Percentiles rank a stretch among this genome's conserved stretches.
Evolutionary conservation across 2,888 invertebrate genomes (phyloP).

Genomic region (Gari tellinella): DNA sequence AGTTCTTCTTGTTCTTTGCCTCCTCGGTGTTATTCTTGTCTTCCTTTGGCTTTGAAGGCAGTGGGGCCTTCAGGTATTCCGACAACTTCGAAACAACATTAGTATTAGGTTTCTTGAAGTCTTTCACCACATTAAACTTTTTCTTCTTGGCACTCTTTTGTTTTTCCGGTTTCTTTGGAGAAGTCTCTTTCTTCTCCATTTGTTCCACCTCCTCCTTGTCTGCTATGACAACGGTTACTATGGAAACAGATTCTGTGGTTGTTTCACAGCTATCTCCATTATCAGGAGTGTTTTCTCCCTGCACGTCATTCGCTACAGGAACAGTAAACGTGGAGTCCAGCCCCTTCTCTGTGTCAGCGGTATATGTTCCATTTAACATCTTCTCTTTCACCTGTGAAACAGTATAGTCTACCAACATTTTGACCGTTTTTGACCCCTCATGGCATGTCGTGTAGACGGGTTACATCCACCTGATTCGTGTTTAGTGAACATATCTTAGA

Average conservation of each 20-base stretch:
- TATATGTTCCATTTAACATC: no score
- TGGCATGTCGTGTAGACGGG: no score
- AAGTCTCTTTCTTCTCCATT: slow-evolving; percentile 30
- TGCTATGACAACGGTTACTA: slow-evolving; percentile 52
- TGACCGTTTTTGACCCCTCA: no score
- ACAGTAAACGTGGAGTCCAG: slow-evolving; percentile 45
- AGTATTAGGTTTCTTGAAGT: slow-evolving; percentile 75
- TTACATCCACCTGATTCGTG: no score
- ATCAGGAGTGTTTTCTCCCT: not conserved
- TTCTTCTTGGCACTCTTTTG: slow-evolving; percentile 52
- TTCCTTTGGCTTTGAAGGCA: slow-evolving; percentile 71
- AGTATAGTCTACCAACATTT: no score
- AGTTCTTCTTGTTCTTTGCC: slow-evolving; percentile 68
- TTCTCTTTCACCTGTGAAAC: no score
- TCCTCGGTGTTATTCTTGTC: slow-evolving; percentile 68
- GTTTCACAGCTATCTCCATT: slow-evolving; percentile 24
- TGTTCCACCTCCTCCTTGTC: slow-evolving; percentile 49
- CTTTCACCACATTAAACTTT: slow-evolving; percentile 58
- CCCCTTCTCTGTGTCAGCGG: not conserved
- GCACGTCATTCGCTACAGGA: not conserved
- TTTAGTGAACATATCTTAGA: no score
- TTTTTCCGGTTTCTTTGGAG: slow-evolving; percentile 63
- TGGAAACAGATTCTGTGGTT: slow-evolving; percentile 29
- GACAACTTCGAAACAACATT: slow-evolving; percentile 75
- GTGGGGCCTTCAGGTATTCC: slow-evolving; percentile 75